Base-by-base conservation (phyloP, 2,113 vertebrate species). In the Centropus bengalensis region DNA sequence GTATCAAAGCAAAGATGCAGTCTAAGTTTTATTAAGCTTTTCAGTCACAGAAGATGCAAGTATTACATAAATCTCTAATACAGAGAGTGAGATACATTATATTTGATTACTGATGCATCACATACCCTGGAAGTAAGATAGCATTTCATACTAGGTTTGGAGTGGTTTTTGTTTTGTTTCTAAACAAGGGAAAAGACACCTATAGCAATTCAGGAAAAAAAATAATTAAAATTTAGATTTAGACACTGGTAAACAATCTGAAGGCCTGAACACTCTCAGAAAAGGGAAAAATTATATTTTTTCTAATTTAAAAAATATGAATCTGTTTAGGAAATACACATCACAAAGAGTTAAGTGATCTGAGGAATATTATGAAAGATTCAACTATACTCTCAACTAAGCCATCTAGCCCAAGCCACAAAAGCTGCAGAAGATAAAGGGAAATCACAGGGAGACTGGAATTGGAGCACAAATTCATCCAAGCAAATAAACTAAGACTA, bases 1-100 rank as follows among this genome's bases (percentile, higher is more conserved):
- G 30, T 27, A 94, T 86, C 78, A 93, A 93, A 93, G 75, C 42
- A 88, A 91, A 91, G 54, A 92, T 67, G 47, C 66, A 86, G 59
- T 79, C 68, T 94, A 66, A 77, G 85, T 94, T 87, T 85, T 80
- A 93, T 80, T 91, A 93, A 88, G 76, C 40, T 90, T 77, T 75
- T 62, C 45, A 82, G 67, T 36, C 90, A 93, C 55, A 80, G 85
- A 82, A 90, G 26, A n/a, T 13, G 91, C 49, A 66, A 85, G 51
- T 32, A 22, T 54, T 91, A 90, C 17, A 51, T 63, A 96, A 80
- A 86, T 66, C 66, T 66, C 49, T 42, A 32, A 83, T 36, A 77
- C 0, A 2, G 75, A 90, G 36, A 93, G 80, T 33, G 13, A 93
- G 60, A 69, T 49, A 75, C 27, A 88, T 73, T 49, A 45, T 64